Percentiles rank a stretch among this genome's conserved stretches.
phyloP scores from a whole-genome alignment of 2,113 vertebrate genomes.

The Bungarus multicinctus region DNA sequence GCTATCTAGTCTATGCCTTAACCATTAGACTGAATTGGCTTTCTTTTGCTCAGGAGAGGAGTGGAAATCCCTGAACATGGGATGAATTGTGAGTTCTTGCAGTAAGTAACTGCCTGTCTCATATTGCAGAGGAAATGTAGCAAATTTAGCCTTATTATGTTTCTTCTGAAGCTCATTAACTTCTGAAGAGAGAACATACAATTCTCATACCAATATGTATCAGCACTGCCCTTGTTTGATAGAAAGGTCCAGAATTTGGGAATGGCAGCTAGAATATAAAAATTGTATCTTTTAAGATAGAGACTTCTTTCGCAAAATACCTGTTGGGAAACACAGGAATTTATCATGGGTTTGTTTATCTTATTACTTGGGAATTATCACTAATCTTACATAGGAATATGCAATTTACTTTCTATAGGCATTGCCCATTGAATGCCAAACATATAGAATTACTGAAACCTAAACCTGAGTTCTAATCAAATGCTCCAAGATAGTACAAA shows the following conservation, averaged over 20 bases:
- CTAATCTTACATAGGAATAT: background rate
- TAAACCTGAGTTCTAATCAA: background rate
- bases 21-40: background rate
- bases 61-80: background rate
- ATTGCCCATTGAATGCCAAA: background rate
- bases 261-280: background rate
- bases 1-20: background rate
- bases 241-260: background rate
- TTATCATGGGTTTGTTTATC: background rate
- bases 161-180: background rate
- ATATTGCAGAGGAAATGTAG: background rate
- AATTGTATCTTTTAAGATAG: background rate
- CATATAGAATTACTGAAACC: background rate
- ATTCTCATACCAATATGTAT: background rate
- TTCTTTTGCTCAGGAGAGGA: background rate
- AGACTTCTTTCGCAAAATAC: background rate
- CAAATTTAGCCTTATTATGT: background rate
- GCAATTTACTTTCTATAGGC: background rate
- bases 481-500: background rate
- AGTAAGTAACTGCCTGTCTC: background rate
- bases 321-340: background rate
- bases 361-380: background rate
- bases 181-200: background rate
- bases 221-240: background rate
- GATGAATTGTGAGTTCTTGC: background rate